Evolutionary conservation across 2,888 invertebrate genomes (phyloP), one percentile per base, ranked within the genome.

Genomic region (Phytoseiulus persimilis): DNA sequence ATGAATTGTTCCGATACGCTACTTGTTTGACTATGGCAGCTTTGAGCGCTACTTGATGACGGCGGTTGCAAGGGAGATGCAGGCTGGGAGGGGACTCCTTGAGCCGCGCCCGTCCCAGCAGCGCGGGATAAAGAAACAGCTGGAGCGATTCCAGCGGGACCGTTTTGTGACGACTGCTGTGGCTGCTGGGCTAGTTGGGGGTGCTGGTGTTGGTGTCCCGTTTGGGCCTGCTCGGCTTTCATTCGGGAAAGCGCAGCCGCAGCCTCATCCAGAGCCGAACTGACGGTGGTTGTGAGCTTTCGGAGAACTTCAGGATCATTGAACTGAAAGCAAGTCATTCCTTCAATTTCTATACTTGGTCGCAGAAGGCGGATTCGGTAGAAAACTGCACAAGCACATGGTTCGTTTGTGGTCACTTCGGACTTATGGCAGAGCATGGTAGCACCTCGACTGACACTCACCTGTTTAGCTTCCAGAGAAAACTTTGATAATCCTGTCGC

Each of bases 261-360:
- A 90, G 98, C 98, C 94, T 98, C 98, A 94, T 98, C 98, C 92
- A 98, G 95, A 91, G 98, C 98, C 94, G 97, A 97, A 92, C 97
- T 96, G 91, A 96, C 96, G 92, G 96, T 96, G 90, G 96, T 96
- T 92, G 97, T 96, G 92, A 97, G 94, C 92, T 96, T 95, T 92
- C 96, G 94, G 91, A 97, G 94, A 92, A 96, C 96, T 93, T 97
- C 96, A 91, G 96, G 96, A 94, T 97, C 96, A 91, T 96, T 95
- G 92, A 96, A 95, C 93, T 96, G 92, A 65, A 90, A 93, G 93
- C 23, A 93, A 93, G 91, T 93, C 93, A 83, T 32, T n/a, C n/a
- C n/a, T n/a, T 65, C 65, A 23, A 65, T 2, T 65, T 28, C 5
- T 46, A 11, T 18, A 5, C 9, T 5, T 5, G 32, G 18, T 46